Conservation (phyloP, 2,888 invertebrate genomes). For the Phengaris alcon region DNA sequence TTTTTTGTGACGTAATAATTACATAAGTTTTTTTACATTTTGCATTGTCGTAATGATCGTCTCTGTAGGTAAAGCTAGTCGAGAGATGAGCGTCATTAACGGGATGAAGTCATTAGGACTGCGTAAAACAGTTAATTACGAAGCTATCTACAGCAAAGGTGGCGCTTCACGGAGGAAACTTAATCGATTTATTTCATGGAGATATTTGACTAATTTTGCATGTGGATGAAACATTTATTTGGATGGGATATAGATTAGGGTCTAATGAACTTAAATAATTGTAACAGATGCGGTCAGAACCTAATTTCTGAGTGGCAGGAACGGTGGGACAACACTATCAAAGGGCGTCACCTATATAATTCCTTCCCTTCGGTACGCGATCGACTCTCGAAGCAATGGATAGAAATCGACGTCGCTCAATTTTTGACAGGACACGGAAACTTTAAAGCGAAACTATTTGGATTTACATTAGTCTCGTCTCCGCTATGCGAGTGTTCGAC, state of each 20-base stretch:
- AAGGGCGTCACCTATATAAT: too few relatives aligned
- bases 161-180: constrained; percentile 43
- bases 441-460: too few relatives aligned
- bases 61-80: constrained; percentile 33
- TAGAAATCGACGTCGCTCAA: too few relatives aligned
- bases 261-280: background rate
- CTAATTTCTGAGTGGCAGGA: too few relatives aligned
- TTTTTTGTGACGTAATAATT: background rate
- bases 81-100: constrained; percentile 68
- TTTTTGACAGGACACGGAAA: too few relatives aligned
- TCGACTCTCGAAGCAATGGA: too few relatives aligned
- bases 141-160: constrained; percentile 54
- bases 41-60: background rate
- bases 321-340: too few relatives aligned
- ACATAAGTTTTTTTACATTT: constrained; percentile 6
- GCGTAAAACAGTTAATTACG: constrained; percentile 76
- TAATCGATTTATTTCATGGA: constrained; percentile 22
- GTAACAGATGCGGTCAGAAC: background rate
- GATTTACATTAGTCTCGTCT: too few relatives aligned
- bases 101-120: constrained; percentile 73
- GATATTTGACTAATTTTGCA: background rate
- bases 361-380: too few relatives aligned
- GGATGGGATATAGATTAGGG: background rate
- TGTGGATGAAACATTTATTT: background rate
- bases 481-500: too few relatives aligned